Evolutionary conservation across 2,113 vertebrate species (phyloP).

Genomic region (Hemicordylus capensis): DNA sequence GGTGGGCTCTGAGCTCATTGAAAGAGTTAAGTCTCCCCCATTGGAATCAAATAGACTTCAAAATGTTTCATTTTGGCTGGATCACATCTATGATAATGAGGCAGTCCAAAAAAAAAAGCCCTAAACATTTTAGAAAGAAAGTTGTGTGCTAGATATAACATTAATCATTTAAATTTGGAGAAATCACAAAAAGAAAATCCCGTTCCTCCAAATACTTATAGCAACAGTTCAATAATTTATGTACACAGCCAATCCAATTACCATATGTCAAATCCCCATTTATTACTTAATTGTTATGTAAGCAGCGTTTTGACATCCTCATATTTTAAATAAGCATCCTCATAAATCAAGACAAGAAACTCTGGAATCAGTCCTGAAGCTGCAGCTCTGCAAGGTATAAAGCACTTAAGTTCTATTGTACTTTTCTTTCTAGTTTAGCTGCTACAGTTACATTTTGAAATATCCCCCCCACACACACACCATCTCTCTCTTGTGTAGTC

Average conservation of each 20-base stretch:
- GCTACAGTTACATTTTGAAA: not conserved
- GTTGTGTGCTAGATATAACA: not conserved
- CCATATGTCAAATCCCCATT: conserved; percentile 23
- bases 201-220: not conserved
- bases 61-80: not conserved
- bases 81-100: not conserved
- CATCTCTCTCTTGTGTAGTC: not conserved
- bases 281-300: conserved; percentile 22
- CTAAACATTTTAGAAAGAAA: not conserved
- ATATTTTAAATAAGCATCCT: conserved; percentile 20
- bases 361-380: conserved; percentile 1
- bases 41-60: not conserved
- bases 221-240: conserved; percentile 4
- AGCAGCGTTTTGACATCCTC: not conserved
- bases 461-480: no score
- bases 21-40: not conserved
- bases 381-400: not conserved
- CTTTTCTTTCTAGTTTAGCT: not conserved
- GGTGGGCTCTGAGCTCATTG: not conserved
- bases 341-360: not conserved
- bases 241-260: conserved; percentile 19
- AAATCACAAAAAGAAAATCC: conserved; percentile 20
- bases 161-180: not conserved
- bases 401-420: not conserved
- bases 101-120: not conserved